Evolutionary conservation across 2,113 vertebrate species (phyloP).

Genomic region (Bubo scandiacus): DNA sequence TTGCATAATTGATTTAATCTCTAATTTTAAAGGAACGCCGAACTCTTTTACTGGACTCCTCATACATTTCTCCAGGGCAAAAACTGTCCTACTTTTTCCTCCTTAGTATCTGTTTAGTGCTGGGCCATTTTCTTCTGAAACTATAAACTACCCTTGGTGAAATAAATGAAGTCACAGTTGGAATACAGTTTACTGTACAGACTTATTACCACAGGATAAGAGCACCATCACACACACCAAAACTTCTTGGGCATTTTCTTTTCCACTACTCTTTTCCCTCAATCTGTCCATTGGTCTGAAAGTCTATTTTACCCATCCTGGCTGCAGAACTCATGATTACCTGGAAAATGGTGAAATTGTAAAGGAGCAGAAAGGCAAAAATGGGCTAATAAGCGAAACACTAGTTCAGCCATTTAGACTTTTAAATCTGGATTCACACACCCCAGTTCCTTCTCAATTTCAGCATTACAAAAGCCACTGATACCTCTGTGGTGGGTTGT

Average conservation of each 20-base stretch:
- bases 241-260: background rate
- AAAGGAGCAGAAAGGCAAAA: background rate
- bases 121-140: conserved; percentile 62
- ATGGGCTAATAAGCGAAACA: background rate
- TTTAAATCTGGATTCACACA: background rate
- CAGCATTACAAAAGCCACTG: background rate
- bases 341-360: background rate
- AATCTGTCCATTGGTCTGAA: background rate
- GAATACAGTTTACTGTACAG: conserved; percentile 56
- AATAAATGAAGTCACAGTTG: conserved; percentile 77
- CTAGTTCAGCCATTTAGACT: background rate
- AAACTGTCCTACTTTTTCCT: conserved; percentile 79
- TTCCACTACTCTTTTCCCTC: background rate
- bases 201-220: conserved; percentile 37
- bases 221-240: background rate
- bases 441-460: background rate
- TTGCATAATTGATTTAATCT: conserved; percentile 86
- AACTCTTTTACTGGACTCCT: conserved; percentile 76
- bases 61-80: conserved; percentile 80
- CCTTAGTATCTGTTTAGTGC: conserved; percentile 75
- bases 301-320: background rate
- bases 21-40: conserved; percentile 77
- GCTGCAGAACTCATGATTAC: background rate
- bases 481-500: background rate
- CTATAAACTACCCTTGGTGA: conserved; percentile 73